phyloP scores from a whole-genome alignment of 1,140 invertebrate genomes.

The Aplysia californica region DNA sequence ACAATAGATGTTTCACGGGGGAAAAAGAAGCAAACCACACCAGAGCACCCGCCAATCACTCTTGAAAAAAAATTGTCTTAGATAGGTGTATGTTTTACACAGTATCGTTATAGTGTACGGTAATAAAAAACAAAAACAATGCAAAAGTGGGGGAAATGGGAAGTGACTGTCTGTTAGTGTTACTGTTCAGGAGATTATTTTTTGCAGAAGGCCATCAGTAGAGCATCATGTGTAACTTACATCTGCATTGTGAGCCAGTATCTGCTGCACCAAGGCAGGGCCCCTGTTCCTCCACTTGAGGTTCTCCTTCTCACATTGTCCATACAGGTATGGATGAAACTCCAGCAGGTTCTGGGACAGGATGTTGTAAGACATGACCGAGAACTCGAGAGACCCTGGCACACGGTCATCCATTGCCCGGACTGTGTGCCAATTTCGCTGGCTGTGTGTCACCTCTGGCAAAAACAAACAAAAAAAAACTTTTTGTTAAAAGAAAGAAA shows the following conservation, averaged over 20 bases:
- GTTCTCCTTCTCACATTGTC: conserved; percentile 71
- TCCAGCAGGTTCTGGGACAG: conserved; percentile 85
- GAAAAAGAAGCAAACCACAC: too few relatives aligned
- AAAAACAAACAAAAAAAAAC: conserved; percentile 2
- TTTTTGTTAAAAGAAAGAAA: too few relatives aligned
- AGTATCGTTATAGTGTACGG: too few relatives aligned
- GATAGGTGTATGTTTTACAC: too few relatives aligned
- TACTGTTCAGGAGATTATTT: too few relatives aligned
- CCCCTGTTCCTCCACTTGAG: conserved; percentile 81
- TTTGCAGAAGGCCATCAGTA: too few relatives aligned
- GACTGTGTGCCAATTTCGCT: not conserved
- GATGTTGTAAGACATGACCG: conserved; percentile 80
- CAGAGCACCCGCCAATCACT: too few relatives aligned
- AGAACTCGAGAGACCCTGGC: conserved; percentile 42
- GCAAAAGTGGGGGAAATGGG: too few relatives aligned
- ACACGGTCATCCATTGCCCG: not conserved
- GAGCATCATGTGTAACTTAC: conserved; percentile 74
- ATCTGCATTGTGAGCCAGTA: conserved; percentile 78
- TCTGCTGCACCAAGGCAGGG: conserved; percentile 77
- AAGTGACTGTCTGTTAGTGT: too few relatives aligned
- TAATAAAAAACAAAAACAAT: too few relatives aligned
- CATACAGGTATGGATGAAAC: conserved; percentile 81
- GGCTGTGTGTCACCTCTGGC: conserved; percentile 36
- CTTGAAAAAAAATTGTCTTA: too few relatives aligned
- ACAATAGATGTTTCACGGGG: too few relatives aligned